Conservation (phyloP, 2,888 invertebrate genomes). For the Gasteruption jaculator region DNA sequence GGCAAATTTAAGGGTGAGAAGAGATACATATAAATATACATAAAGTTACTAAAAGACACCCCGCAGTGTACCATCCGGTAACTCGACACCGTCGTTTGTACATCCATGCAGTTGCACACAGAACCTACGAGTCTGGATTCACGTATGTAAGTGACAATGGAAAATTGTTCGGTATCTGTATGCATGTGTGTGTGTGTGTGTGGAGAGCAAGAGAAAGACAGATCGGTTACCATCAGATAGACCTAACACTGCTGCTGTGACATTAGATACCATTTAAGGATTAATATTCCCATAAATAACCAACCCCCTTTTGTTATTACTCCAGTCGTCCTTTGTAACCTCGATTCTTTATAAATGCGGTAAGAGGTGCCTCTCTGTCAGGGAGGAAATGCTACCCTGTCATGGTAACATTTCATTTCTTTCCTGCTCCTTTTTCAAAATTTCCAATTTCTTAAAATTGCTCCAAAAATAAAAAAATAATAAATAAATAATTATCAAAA, state of each 20-base stretch:
- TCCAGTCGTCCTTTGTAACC: conserved; percentile 8
- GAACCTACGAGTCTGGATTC: conserved; percentile 50
- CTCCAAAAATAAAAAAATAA: too few relatives aligned
- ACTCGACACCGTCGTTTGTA: conserved; percentile 52
- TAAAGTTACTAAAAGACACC: too few relatives aligned
- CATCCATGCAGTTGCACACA: conserved; percentile 29
- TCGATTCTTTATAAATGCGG: too few relatives aligned
- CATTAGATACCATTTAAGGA: conserved; percentile 53
- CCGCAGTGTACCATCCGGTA: conserved; percentile 52
- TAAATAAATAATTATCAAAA: too few relatives aligned
- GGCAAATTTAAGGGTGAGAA: too few relatives aligned
- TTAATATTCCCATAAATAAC: conserved; percentile 52
- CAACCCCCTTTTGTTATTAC: conserved; percentile 11
- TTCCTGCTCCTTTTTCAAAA: too few relatives aligned
- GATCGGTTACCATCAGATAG: conserved; percentile 36
- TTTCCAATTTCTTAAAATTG: too few relatives aligned
- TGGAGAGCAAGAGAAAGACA: conserved; percentile 10
- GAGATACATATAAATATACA: too few relatives aligned
- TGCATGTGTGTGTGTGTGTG: too few relatives aligned
- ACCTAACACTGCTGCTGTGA: conserved; percentile 43
- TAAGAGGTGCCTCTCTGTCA: neutral
- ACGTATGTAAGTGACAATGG: conserved; percentile 46
- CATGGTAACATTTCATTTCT: too few relatives aligned
- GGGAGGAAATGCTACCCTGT: too few relatives aligned
- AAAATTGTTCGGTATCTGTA: too few relatives aligned